Conservation (phyloP, 2,113 vertebrate species). For the Cromileptes altivelis region DNA sequence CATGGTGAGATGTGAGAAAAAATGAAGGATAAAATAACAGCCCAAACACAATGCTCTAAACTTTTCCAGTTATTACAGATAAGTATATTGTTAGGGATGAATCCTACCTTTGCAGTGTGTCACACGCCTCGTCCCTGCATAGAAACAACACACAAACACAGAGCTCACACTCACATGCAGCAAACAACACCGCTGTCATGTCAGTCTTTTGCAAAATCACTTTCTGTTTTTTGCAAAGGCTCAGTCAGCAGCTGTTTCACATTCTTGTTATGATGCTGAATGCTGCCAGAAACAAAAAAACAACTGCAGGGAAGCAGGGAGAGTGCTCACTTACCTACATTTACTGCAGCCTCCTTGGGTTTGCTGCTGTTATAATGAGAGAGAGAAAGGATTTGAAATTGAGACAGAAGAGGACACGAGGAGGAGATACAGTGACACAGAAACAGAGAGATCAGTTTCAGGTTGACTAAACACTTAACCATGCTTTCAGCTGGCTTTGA, state of each 20-base stretch:
- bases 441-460: slow-evolving; percentile 19
- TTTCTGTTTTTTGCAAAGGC: not conserved
- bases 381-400: not conserved
- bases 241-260: slow-evolving; percentile 13
- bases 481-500: not conserved
- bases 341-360: slow-evolving; percentile 71
- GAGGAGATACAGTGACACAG: not conserved
- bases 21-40: slow-evolving; percentile 61
- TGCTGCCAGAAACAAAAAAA: slow-evolving; percentile 1
- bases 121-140: slow-evolving; percentile 77
- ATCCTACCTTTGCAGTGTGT: slow-evolving; percentile 87
- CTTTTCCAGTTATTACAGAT: not conserved
- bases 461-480: slow-evolving; percentile 2
- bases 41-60: slow-evolving; percentile 29
- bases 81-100: slow-evolving; percentile 31
- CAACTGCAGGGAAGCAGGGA: slow-evolving; percentile 1
- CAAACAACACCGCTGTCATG: not conserved
- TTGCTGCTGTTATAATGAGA: slow-evolving; percentile 61
- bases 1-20: slow-evolving; percentile 73
- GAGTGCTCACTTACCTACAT: slow-evolving; percentile 68
- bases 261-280: slow-evolving; percentile 15
- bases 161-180: not conserved
- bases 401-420: not conserved
- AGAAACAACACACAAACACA: slow-evolving; percentile 39
- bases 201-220: slow-evolving; percentile 1